Percentiles rank a stretch among this genome's conserved stretches.
Conservation (phyloP, 2,113 vertebrate species). For the Mirounga angustirostris region DNA sequence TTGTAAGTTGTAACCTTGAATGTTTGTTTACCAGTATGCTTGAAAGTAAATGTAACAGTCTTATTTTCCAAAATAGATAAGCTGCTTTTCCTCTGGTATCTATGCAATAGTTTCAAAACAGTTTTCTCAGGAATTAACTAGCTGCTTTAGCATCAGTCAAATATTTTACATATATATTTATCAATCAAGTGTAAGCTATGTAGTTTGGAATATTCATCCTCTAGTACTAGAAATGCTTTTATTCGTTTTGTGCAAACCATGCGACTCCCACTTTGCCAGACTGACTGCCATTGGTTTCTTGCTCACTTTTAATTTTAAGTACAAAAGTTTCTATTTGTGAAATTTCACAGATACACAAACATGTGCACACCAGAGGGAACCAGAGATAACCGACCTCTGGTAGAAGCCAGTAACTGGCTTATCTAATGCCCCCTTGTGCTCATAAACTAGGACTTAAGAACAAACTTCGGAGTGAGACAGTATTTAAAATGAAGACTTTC, state of each 20-base stretch:
- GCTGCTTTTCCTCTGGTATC: slow-evolving; percentile 35
- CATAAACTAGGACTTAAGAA: not conserved
- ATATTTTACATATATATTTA: slow-evolving; percentile 41
- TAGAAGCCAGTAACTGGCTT: not conserved
- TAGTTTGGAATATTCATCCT: not conserved
- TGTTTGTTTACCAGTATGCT: slow-evolving; percentile 67
- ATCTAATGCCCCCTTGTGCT: not conserved
- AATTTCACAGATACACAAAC: not conserved
- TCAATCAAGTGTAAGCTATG: not conserved
- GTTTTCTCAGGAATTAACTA: slow-evolving; percentile 43
- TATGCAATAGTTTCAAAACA: slow-evolving; percentile 1
- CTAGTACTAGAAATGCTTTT: not conserved
- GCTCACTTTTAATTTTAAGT: not conserved
- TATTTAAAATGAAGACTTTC: not conserved
- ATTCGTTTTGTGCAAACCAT: not conserved
- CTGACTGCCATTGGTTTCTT: not conserved
- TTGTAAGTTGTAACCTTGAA: slow-evolving; percentile 80
- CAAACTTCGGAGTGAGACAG: not conserved
- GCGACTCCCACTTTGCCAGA: not conserved
- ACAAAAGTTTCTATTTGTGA: not conserved
- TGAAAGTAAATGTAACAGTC: slow-evolving; percentile 65
- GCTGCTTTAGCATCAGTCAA: slow-evolving; percentile 1
- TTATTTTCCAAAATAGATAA: slow-evolving; percentile 73
- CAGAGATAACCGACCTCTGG: not conserved
- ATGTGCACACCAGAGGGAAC: not conserved